Percentiles rank a stretch among this genome's conserved stretches.
phyloP scores from a whole-genome alignment of 2,113 vertebrate species.

The Todiramphus saurophagus region DNA sequence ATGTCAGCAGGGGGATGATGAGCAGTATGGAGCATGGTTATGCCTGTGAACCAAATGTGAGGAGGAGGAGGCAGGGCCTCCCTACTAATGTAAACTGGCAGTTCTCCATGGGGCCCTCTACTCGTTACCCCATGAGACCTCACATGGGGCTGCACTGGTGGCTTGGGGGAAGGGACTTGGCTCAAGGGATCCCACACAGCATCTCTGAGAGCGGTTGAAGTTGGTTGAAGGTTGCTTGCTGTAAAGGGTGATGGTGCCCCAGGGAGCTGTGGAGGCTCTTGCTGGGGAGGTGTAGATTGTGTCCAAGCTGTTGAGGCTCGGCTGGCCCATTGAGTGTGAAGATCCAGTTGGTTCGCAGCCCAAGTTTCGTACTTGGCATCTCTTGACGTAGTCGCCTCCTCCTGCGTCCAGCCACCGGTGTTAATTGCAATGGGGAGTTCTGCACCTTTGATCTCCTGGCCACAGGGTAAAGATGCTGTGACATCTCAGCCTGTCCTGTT shows the following conservation, averaged over 20 bases:
- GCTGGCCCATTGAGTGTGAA: background rate
- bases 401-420: background rate
- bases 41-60: background rate
- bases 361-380: background rate
- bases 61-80: background rate
- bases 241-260: background rate
- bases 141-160: background rate
- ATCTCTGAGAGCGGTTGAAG: background rate
- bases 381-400: background rate
- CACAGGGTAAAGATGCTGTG: background rate
- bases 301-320: background rate
- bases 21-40: background rate
- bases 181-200: background rate
- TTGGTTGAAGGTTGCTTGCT: background rate
- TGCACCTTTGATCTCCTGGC: conserved; percentile 20
- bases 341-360: background rate
- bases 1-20: background rate
- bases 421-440: background rate
- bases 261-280: background rate
- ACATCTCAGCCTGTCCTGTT: background rate
- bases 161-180: background rate
- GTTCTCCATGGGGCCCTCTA: background rate
- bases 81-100: background rate
- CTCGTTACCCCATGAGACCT: rapidly evolving
- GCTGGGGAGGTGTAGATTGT: background rate